A percentile compares a stretch with the other conserved stretches of the same genome.
Conservation (phyloP, 2,888 invertebrate species). For the Boloria euphrosyne region DNA sequence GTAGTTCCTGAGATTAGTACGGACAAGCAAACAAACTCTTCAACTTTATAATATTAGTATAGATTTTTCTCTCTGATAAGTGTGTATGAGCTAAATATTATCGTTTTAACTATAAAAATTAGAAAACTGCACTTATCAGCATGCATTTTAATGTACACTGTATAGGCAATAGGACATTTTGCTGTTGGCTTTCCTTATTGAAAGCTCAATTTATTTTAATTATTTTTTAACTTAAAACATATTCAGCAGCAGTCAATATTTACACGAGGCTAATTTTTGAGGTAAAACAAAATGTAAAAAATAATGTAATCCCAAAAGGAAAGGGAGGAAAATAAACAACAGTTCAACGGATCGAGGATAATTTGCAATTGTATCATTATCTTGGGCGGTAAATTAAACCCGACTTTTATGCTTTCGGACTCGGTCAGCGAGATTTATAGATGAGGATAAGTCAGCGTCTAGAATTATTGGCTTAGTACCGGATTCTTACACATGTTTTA, state of each 20-base stretch:
- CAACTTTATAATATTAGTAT: too few relatives aligned
- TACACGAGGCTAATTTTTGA: neutral
- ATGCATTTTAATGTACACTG: too few relatives aligned
- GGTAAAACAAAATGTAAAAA: neutral
- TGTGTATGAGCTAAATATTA: too few relatives aligned
- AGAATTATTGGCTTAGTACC: constrained; percentile 48
- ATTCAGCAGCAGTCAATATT: neutral
- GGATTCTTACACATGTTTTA: constrained; percentile 38
- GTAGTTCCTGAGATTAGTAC: too few relatives aligned
- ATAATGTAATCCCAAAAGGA: constrained; percentile 49
- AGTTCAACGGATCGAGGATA: constrained; percentile 62
- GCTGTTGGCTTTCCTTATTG: too few relatives aligned
- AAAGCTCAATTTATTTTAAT: too few relatives aligned
- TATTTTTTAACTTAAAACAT: too few relatives aligned
- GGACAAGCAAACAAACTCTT: too few relatives aligned
- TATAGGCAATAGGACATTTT: too few relatives aligned
- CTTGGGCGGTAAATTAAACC: constrained; percentile 64
- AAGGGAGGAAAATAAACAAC: constrained; percentile 80
- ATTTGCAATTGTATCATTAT: constrained; percentile 76
- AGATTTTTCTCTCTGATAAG: too few relatives aligned
- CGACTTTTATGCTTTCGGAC: constrained; percentile 58
- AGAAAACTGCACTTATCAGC: too few relatives aligned
- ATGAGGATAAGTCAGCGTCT: constrained; percentile 37
- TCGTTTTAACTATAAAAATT: too few relatives aligned
- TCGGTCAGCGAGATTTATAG: constrained; percentile 56